Base-by-base conservation (phyloP, 2,797 vertebrate species). In the Leptodactylus fallax region DNA sequence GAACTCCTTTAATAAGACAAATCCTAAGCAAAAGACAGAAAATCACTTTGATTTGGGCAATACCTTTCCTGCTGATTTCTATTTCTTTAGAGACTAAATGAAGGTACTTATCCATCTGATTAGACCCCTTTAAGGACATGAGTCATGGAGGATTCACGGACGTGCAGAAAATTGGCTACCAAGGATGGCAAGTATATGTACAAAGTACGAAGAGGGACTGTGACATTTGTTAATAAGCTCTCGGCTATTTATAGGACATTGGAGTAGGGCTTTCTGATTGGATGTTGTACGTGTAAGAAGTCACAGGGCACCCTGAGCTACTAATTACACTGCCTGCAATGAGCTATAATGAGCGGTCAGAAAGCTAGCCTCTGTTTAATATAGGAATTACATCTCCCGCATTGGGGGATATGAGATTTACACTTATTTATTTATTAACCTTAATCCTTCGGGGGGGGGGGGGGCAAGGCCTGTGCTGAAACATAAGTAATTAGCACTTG, bases 161-260 rank as follows among this genome's bases (percentile, higher is more conserved):
- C 23, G 13, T 81, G 21, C 4, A 69, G 51, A 78, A 36, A 27
- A 74, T 76, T 82, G 47, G 27, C 79, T 87, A 63, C 56, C 23
- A 67, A 17, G 47, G 21, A 67, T 19, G 25, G 19, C n/a, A 56
- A 21, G 4, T 17, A 25, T 58, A 51, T 49, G 63, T 45, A 14
- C 21, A 77, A 74, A 21, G 5, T 47, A 36, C 19, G 9, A 58
- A 55, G 60, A 72, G 16, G 27, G 25, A 60, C 74, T 23, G 25
- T 71, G 81, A 19, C 60, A 83, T 83, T 81, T 76, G 74, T 55
- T 83, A 83, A 77, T 77, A 74, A 83, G 61, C 27, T 76, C 21
- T 71, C n/a, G 5, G 63, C 58, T 79, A 69, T 79, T 45, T 55
- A 69, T 83, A 84, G 72, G 63, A 78, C 69, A 21, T 21, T 60